Evolutionary conservation across 2,113 vertebrate genomes (phyloP).

Genomic region (Eurystomus gularis): DNA sequence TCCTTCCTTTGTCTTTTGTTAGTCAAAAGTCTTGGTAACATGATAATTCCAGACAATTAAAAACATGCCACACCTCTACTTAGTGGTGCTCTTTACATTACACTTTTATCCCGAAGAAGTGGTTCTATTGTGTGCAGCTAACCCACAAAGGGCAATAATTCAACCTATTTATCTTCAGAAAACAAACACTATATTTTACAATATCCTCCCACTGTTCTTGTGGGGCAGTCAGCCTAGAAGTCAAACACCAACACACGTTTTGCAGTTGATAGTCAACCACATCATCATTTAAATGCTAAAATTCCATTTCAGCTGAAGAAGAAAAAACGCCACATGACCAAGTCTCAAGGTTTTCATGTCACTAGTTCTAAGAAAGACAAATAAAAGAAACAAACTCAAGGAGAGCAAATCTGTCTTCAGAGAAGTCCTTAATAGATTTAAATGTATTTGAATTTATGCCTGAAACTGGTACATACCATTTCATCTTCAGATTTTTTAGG

Average conservation of each 20-base stretch:
- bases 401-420: neutral
- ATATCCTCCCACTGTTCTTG: neutral
- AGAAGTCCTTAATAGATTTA: neutral
- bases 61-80: neutral
- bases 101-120: neutral
- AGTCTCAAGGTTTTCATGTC: neutral
- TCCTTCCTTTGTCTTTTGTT: neutral
- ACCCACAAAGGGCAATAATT: constrained; percentile 1
- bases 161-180: constrained; percentile 17
- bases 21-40: neutral
- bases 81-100: neutral
- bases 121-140: neutral
- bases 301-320: neutral
- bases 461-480: neutral
- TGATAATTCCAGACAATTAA: neutral
- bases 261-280: neutral
- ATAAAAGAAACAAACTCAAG: neutral
- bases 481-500: neutral
- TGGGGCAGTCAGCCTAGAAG: neutral
- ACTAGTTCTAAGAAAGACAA: neutral
- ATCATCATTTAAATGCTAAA: constrained; percentile 3
- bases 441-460: neutral
- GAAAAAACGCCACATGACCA: neutral
- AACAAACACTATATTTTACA: constrained; percentile 21
- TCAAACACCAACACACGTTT: neutral